These are phyloP conservation scores for Monodelphis domestica DNA, from an alignment of 2,797 vertebrate genomes.

Conservation along the genomic window DNA sequence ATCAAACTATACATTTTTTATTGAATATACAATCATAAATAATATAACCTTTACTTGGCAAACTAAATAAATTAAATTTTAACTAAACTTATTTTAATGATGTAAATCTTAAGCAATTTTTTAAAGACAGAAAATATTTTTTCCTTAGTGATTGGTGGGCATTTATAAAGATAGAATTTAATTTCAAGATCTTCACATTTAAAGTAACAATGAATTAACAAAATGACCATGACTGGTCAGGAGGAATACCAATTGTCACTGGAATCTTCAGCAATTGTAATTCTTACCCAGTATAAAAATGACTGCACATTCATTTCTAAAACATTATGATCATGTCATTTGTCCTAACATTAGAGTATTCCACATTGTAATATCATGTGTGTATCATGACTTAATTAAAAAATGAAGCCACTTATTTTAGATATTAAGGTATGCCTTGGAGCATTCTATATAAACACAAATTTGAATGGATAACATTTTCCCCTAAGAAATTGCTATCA, in stretches of 20 bases:
- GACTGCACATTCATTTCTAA: neutral
- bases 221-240: neutral
- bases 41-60: neutral
- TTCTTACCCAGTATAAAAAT: neutral
- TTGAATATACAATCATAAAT: neutral
- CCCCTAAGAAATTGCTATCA: neutral
- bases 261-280: neutral
- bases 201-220: neutral
- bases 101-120: neutral
- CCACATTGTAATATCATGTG: neutral
- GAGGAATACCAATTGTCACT: neutral
- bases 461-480: neutral
- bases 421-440: neutral
- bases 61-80: slow-evolving; percentile 35
- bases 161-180: neutral
- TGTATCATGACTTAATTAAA: neutral
- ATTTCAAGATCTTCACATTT: neutral
- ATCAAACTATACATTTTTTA: neutral
- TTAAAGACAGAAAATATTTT: neutral
- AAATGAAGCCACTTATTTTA: neutral
- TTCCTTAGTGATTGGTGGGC: neutral
- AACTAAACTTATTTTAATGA: slow-evolving; percentile 39
- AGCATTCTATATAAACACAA: neutral
- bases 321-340: neutral
- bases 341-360: neutral